Evolutionary conservation across 2,797 vertebrate genomes (phyloP).

Genomic region (Myripristis murdjan): DNA sequence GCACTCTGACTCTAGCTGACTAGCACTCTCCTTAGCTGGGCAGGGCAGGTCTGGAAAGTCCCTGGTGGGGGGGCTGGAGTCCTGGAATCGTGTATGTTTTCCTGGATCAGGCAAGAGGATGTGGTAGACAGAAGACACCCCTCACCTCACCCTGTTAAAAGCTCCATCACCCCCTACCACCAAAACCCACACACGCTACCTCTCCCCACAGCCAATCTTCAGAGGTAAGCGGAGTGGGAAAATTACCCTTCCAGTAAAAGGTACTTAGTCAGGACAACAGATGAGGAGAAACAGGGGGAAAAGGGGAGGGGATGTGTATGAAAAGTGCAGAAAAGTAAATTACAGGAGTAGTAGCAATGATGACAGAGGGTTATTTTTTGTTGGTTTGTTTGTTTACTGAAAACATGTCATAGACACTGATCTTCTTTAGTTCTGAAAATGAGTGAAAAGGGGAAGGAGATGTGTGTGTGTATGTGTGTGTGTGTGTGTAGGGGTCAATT

Average conservation of each 20-base stretch:
- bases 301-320: neutral
- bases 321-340: conserved; percentile 23
- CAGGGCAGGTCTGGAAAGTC: conserved; percentile 86
- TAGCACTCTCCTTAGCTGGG: conserved; percentile 73
- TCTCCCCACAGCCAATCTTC: conserved; percentile 57
- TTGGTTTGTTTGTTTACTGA: conserved; percentile 33
- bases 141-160: conserved; percentile 68
- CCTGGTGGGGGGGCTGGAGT: conserved; percentile 81
- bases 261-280: conserved; percentile 63
- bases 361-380: conserved; percentile 34
- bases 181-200: conserved; percentile 64
- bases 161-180: conserved; percentile 69
- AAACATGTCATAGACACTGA: conserved; percentile 14
- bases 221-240: conserved; percentile 66
- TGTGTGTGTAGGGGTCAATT: conserved; percentile 18
- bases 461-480: conserved; percentile 12
- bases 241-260: conserved; percentile 81
- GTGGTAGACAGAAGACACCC: conserved; percentile 83
- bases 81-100: conserved; percentile 81
- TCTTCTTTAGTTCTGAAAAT: conserved; percentile 5
- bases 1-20: conserved; percentile 73
- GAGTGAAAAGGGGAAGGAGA: conserved; percentile 11
- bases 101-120: conserved; percentile 82
- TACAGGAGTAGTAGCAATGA: conserved; percentile 27
- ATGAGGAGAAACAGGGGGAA: conserved; percentile 51